phyloP scores from a whole-genome alignment of 2,888 invertebrate genomes.

The Hesperia comma region DNA sequence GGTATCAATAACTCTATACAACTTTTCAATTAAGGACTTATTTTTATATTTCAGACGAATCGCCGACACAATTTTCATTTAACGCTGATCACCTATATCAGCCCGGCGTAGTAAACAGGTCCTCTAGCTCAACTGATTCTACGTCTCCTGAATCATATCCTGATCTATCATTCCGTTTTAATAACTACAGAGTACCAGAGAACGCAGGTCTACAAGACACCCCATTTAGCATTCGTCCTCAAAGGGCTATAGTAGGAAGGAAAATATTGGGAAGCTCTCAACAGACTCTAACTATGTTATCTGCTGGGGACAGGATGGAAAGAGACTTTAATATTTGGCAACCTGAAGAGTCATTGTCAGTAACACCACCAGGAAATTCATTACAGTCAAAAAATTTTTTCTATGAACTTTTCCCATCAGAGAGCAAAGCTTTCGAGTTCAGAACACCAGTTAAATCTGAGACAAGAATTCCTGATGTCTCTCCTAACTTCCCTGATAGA shows the following conservation, averaged over 20 bases:
- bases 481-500: constrained; percentile 8
- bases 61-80: constrained; percentile 42
- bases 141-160: constrained; percentile 70
- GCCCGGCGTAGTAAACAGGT: constrained; percentile 53
- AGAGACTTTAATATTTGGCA: constrained; percentile 39
- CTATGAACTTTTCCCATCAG: constrained; percentile 67
- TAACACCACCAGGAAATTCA: constrained; percentile 49
- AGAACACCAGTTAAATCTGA: constrained; percentile 49
- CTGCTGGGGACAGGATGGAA: constrained; percentile 17
- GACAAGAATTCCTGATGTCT: constrained; percentile 23
- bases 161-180: constrained; percentile 50
- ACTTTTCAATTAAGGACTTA: too few relatives aligned
- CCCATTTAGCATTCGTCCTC: constrained; percentile 43
- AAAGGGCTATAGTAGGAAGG: constrained; percentile 65
- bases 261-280: constrained; percentile 56
- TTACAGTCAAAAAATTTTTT: constrained; percentile 40
- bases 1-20: too few relatives aligned
- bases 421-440: constrained; percentile 53
- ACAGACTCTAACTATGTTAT: constrained; percentile 1
- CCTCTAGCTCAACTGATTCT: constrained; percentile 72
- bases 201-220: not conserved
- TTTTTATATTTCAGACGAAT: constrained; percentile 51
- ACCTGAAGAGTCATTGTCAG: constrained; percentile 37
- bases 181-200: not conserved
- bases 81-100: constrained; percentile 48